Evolutionary conservation across 2,888 invertebrate genomes (phyloP), one percentile per base, ranked within the genome.

Genomic region (Netelia inedita): DNA sequence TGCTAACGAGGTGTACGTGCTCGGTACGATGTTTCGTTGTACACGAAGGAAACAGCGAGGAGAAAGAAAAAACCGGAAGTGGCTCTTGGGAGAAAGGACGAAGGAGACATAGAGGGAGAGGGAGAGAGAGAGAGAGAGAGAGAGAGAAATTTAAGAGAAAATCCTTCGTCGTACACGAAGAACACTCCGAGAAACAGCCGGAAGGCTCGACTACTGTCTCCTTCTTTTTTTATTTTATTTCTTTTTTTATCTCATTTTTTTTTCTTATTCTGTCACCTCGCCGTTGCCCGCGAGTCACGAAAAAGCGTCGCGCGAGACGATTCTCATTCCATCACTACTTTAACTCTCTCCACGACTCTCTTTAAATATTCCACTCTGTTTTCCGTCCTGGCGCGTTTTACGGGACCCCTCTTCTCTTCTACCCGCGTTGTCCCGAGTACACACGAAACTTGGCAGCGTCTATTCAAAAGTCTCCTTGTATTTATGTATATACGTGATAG

Each of bases 1-100:
- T 89, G 88, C 89, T 92, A 92, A 92, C 92, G 91, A 91, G 91
- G 88, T 90, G 21, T 79, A 90, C 90, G 90, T 89, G 90, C 91
- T 88, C 88, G 88, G 35, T 87, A 82, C 79, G 81, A 76, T 86
- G 87, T 85, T 74, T 73, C 14, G 14, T 35, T 65, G 53, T 69
- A 63, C 35, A 35, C 35, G 69, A 63, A 76, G 28, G 63, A 69
- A 69, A 57, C 55, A 16, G 59, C 73, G 53, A 50, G n/a, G 21
- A 65, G 55, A 28, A 43, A 41, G 35, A 35, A 35, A 35, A 35
- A 61, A 81, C 84, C 81, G 84, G 84, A 85, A 79, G 84, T 74
- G 65, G 63, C 61, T 81, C 53, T 78, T 28, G 73, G 73, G 41
- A 19, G 35, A 65, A 65, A 59, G 66, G 61, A 19, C 41, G 16